A percentile compares a stretch with the other conserved stretches of the same genome.
These are phyloP conservation scores for Phrynocephalus vlangalii DNA, from an alignment of 2,797 vertebrate genomes.

Conservation along the genomic window DNA sequence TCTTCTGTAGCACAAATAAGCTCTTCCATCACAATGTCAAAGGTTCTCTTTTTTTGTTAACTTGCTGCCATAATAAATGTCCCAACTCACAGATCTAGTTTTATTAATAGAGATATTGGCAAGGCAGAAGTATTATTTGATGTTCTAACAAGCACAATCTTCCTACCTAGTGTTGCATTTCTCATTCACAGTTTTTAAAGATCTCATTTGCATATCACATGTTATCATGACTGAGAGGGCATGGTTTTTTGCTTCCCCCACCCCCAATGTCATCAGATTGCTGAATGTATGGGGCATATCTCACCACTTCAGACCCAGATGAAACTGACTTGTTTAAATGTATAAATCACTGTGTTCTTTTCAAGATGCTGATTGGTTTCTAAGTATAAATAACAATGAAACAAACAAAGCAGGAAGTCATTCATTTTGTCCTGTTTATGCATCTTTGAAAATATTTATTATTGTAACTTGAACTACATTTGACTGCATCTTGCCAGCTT, in stretches of 20 bases:
- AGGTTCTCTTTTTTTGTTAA: slow-evolving; percentile 69
- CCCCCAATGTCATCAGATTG: slow-evolving; percentile 63
- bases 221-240: slow-evolving; percentile 67
- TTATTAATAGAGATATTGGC: slow-evolving; percentile 70
- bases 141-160: slow-evolving; percentile 54
- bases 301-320: slow-evolving; percentile 56
- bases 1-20: slow-evolving; percentile 73
- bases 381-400: slow-evolving; percentile 58
- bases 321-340: slow-evolving; percentile 60
- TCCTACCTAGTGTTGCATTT: slow-evolving; percentile 52
- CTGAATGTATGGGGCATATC: slow-evolving; percentile 57
- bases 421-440: slow-evolving; percentile 31
- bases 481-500: slow-evolving; percentile 6
- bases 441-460: slow-evolving; percentile 53
- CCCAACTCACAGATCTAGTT: slow-evolving; percentile 72
- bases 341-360: slow-evolving; percentile 62
- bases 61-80: slow-evolving; percentile 75
- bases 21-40: slow-evolving; percentile 77
- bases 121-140: slow-evolving; percentile 43
- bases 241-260: slow-evolving; percentile 43
- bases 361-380: slow-evolving; percentile 57
- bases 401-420: slow-evolving; percentile 57
- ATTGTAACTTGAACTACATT: slow-evolving; percentile 48
- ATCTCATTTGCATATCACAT: slow-evolving; percentile 57
- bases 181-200: slow-evolving; percentile 50